These are phyloP conservation scores for Xestia c-nigrum DNA, from an alignment of 2,888 invertebrate genomes.

Conservation along the genomic window DNA sequence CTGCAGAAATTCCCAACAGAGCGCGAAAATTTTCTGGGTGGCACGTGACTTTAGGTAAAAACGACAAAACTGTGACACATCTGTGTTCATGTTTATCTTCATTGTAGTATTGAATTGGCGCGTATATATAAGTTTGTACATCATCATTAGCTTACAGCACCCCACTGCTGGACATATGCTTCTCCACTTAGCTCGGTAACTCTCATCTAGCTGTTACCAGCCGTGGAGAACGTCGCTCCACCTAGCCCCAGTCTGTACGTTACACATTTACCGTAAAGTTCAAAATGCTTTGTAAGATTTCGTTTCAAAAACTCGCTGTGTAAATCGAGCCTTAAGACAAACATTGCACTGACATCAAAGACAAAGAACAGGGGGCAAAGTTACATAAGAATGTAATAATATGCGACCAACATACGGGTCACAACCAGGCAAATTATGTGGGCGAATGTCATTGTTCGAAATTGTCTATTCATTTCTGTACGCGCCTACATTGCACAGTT, in stretches of 20 bases:
- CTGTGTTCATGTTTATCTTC: too few relatives aligned
- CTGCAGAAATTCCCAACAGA: background rate
- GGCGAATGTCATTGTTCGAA: constrained; percentile 51
- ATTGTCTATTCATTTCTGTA: constrained; percentile 46
- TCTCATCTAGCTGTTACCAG: too few relatives aligned
- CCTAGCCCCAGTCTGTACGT: background rate
- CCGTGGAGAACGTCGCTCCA: too few relatives aligned
- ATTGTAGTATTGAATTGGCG: too few relatives aligned
- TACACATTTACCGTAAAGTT: background rate
- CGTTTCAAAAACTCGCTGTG: background rate
- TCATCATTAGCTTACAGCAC: too few relatives aligned
- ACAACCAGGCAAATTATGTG: constrained; percentile 23
- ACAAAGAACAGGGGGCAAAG: constrained; percentile 3
- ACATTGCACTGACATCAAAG: background rate
- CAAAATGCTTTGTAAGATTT: background rate
- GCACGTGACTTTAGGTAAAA: background rate
- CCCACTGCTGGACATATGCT: too few relatives aligned
- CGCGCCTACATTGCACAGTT: constrained; percentile 29
- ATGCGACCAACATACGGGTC: constrained; percentile 23
- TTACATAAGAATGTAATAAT: constrained; percentile 29
- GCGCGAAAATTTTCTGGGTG: background rate
- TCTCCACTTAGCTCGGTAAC: too few relatives aligned
- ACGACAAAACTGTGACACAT: too few relatives aligned
- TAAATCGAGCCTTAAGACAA: background rate
- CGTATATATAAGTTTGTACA: too few relatives aligned